These are phyloP conservation scores for Macrobrachium rosenbergii DNA, from an alignment of 1,140 invertebrate genomes.

Conservation along the genomic window DNA sequence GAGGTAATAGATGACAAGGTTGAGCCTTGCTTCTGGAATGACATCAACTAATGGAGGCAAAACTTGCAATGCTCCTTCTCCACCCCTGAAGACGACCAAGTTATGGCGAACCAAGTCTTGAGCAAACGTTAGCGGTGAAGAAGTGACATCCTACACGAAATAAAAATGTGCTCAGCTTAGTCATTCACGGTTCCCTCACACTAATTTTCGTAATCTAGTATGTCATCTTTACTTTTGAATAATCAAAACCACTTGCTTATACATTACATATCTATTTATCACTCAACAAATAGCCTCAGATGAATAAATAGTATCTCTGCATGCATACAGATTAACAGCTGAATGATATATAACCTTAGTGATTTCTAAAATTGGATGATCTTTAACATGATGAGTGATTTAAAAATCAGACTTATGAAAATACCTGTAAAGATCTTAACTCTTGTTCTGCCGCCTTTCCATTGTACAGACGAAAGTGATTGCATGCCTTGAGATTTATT, in stretches of 20 bases:
- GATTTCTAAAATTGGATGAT: too few relatives aligned
- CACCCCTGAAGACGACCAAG: slow-evolving; percentile 94
- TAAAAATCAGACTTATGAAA: neutral
- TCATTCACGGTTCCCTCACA: too few relatives aligned
- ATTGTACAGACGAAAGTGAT: slow-evolving; percentile 91
- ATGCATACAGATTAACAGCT: too few relatives aligned
- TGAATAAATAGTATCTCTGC: too few relatives aligned
- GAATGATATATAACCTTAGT: too few relatives aligned
- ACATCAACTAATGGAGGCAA: slow-evolving; percentile 93
- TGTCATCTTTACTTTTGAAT: too few relatives aligned
- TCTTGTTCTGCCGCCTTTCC: slow-evolving; percentile 89
- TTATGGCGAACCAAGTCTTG: slow-evolving; percentile 96
- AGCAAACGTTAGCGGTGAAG: slow-evolving; percentile 86
- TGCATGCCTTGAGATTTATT: slow-evolving; percentile 94
- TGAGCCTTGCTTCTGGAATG: slow-evolving; percentile 95
- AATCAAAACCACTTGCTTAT: too few relatives aligned
- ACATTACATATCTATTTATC: too few relatives aligned
- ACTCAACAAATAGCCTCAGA: too few relatives aligned
- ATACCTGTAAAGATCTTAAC: slow-evolving; percentile 64
- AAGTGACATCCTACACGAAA: slow-evolving; percentile 77
- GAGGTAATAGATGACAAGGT: slow-evolving; percentile 95
- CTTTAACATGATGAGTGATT: too few relatives aligned
- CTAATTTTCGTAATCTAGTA: too few relatives aligned
- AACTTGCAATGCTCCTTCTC: slow-evolving; percentile 92
- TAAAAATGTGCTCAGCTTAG: neutral